Base-by-base conservation (phyloP, 1,140 invertebrate species). In the Achroia grisella region DNA sequence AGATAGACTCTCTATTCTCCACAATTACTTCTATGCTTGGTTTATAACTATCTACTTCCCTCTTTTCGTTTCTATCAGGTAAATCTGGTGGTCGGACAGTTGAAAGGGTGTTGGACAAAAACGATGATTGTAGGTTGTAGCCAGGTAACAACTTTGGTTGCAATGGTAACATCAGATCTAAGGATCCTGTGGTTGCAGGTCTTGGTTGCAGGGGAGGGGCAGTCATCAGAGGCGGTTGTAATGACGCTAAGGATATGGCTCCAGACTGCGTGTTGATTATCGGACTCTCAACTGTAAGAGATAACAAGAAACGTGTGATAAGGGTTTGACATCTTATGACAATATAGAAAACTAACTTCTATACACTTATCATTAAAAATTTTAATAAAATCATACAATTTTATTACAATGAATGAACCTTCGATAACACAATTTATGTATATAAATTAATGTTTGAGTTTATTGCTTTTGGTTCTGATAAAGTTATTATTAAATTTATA, bases 131-230 rank as follows among this genome's bases (percentile, higher is more conserved):
- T 4, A 85, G 66, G 63, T 82, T 79, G 56, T 82, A 87, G 6
- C 86, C 86, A 14, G 86, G 86, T 50, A 90, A 67, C 52, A 90
- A 76, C 66, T 90, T 89, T 33, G 90, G 87, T 87, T 92, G 91
- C 11, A 91, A 71, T 45, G 90, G 89, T 59, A 92, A 74, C 74
- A 89, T 87, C 32, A 90, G 83, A 65, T 91, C 89, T 48, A 88
- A 70, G 60, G 89, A 87, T 40, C 90, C 90, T 4, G 89, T 91
- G 31, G 90, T 92, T 17, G 91, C 89, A 45, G 91, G 87, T 35
- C 90, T 77, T 8, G 91, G 90, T 82, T 91, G 90, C 54, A 91
- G 62, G 42, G 89, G 88, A 32, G 87, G 87, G 48, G 81, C 81
- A 44, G 75, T 84, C 62, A 84, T 63, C 53, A 86, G 53, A 54